Conservation (phyloP, 2,888 invertebrate genomes). For the Ectemnius cavifrons region DNA sequence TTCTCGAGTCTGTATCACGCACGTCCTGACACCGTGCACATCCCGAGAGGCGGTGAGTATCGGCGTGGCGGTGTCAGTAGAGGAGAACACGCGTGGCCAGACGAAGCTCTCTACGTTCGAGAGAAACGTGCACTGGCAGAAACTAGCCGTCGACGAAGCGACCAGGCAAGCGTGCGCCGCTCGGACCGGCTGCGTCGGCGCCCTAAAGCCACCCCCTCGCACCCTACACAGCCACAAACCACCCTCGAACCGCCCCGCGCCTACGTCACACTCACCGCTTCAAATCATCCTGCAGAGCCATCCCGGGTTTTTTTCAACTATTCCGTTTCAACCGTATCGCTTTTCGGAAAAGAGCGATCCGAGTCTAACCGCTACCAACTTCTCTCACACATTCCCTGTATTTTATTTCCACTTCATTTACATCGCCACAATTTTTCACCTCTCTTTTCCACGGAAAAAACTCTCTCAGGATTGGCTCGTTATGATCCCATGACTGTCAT, state of each 20-base stretch:
- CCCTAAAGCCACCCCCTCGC: constrained; percentile 31
- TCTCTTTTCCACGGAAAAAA: too few relatives aligned
- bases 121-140: constrained; percentile 59
- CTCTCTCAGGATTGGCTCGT: too few relatives aligned
- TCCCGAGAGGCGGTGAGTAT: constrained; percentile 10
- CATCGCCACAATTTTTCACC: too few relatives aligned
- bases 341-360: not conserved
- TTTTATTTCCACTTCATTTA: too few relatives aligned
- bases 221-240: not conserved
- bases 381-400: too few relatives aligned
- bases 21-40: constrained; percentile 44
- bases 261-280: not conserved
- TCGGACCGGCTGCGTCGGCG: constrained; percentile 58
- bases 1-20: constrained; percentile 33
- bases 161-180: constrained; percentile 25
- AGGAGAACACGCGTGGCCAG: constrained; percentile 45
- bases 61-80: not conserved
- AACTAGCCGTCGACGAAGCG: constrained; percentile 24
- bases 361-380: not conserved
- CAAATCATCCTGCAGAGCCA: not conserved
- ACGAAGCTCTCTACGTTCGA: constrained; percentile 40
- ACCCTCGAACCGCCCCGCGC: not conserved
- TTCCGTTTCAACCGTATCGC: not conserved
- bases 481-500: too few relatives aligned
- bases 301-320: not conserved